phyloP scores from a whole-genome alignment of 92 coral and sea anemone genomes.

The Zoanthus gigantus region DNA sequence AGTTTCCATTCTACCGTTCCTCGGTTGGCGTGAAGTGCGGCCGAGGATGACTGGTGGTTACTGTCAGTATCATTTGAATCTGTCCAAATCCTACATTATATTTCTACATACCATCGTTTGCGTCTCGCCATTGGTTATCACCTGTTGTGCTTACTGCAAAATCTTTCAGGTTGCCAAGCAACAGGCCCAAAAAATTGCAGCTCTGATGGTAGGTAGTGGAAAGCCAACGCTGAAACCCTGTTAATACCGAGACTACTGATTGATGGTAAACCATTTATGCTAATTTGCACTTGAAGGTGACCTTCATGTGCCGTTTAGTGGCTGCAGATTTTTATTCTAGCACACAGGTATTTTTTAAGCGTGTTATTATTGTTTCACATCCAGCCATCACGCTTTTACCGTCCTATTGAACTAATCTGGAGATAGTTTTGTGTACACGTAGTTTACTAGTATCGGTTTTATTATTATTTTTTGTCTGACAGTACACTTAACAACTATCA shows the following conservation, averaged over 20 bases:
- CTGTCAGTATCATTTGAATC: conserved; percentile 86
- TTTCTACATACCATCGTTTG: conserved; percentile 80
- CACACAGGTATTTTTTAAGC: too few species aligned
- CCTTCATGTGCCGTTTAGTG: too few species aligned
- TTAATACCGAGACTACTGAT: neutral
- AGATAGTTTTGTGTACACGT: too few species aligned
- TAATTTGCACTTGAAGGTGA: too few species aligned
- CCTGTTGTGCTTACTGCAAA: conserved; percentile 79
- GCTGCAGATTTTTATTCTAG: too few species aligned
- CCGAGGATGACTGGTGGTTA: conserved; percentile 73
- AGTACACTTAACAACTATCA: neutral
- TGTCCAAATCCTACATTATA: conserved; percentile 75
- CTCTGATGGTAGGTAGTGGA: conserved; percentile 64
- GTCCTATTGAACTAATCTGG: too few species aligned
- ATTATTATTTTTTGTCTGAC: neutral
- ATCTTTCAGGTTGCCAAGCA: conserved; percentile 81
- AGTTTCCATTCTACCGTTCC: conserved; percentile 77
- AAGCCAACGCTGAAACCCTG: neutral
- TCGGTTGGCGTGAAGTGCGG: conserved; percentile 83
- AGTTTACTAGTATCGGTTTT: neutral
- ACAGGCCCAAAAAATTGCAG: conserved; percentile 82
- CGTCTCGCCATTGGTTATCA: conserved; percentile 75
- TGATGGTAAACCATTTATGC: too few species aligned
- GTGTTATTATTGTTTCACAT: too few species aligned
- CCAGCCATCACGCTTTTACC: too few species aligned